Conservation (phyloP, 2,113 vertebrate species). For the Thryonomys swinderianus region DNA sequence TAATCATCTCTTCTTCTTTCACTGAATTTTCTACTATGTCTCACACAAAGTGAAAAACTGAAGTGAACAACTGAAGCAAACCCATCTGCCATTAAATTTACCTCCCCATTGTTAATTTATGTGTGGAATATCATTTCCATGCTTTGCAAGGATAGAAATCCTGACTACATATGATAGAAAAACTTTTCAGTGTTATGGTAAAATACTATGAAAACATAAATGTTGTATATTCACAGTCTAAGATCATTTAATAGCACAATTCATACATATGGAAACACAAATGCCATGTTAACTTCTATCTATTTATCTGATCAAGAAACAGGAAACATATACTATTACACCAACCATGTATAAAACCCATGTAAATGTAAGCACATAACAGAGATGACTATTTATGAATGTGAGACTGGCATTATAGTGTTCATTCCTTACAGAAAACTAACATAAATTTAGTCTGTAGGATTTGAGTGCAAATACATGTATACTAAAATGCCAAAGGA, state of each 20-base stretch:
- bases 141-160: not conserved
- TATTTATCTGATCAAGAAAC: not conserved
- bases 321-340: not conserved
- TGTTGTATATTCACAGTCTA: not conserved
- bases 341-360: not conserved
- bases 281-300: not conserved
- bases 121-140: too few species aligned
- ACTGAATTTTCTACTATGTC: not conserved
- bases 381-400: not conserved
- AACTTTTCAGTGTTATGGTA: not conserved
- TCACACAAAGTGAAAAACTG: not conserved
- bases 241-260: not conserved
- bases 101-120: not conserved
- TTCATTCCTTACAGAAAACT: not conserved
- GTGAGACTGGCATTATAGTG: not conserved
- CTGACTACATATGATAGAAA: not conserved
- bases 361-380: not conserved
- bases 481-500: not conserved
- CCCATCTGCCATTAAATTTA: not conserved
- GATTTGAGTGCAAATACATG: not conserved
- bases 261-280: conserved; percentile 6
- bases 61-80: too few species aligned
- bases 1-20: not conserved
- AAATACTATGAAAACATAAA: not conserved
- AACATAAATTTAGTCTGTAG: not conserved